These are phyloP conservation scores for Steinernema feltiae DNA, from an alignment of 1,140 invertebrate genomes.

Conservation along the genomic window DNA sequence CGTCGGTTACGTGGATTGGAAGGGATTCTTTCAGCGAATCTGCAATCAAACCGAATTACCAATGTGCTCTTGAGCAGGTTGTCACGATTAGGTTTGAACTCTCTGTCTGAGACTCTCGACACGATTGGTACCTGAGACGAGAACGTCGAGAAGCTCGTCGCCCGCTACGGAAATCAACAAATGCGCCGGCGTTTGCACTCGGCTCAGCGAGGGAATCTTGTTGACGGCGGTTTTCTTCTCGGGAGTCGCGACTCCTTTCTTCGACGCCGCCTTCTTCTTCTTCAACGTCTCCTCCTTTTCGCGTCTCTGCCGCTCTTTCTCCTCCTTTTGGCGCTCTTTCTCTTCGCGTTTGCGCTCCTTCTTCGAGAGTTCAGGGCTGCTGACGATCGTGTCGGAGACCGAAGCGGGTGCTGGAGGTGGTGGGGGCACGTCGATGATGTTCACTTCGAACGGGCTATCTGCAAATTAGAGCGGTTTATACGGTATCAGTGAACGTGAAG, in stretches of 20 bases:
- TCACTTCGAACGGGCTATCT: conserved; percentile 54
- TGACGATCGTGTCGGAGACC: neutral
- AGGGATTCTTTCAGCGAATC: conserved; percentile 33
- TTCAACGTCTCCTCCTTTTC: conserved; percentile 64
- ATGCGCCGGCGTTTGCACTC: conserved; percentile 75
- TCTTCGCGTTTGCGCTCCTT: conserved; percentile 48
- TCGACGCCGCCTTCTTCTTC: conserved; percentile 67
- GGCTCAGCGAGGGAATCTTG: conserved; percentile 75
- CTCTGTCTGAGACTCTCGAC: neutral
- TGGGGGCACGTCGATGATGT: conserved; percentile 41
- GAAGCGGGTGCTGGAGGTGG: neutral
- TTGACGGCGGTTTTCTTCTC: conserved; percentile 67
- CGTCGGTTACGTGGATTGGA: conserved; percentile 68
- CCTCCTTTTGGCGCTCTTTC: conserved; percentile 39
- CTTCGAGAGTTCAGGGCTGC: conserved; percentile 31
- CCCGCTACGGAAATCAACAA: conserved; percentile 82
- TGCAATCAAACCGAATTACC: conserved; percentile 20
- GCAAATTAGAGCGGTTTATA: conserved; percentile 23
- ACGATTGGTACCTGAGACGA: conserved; percentile 67
- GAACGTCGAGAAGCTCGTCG: conserved; percentile 76
- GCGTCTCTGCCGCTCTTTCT: conserved; percentile 32
- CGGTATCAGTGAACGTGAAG: neutral
- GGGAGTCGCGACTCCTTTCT: neutral
- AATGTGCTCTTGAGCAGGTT: neutral
- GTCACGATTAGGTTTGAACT: conserved; percentile 7